Conservation (phyloP, 1,140 invertebrate species). For the Rhagoletis zephyria region DNA sequence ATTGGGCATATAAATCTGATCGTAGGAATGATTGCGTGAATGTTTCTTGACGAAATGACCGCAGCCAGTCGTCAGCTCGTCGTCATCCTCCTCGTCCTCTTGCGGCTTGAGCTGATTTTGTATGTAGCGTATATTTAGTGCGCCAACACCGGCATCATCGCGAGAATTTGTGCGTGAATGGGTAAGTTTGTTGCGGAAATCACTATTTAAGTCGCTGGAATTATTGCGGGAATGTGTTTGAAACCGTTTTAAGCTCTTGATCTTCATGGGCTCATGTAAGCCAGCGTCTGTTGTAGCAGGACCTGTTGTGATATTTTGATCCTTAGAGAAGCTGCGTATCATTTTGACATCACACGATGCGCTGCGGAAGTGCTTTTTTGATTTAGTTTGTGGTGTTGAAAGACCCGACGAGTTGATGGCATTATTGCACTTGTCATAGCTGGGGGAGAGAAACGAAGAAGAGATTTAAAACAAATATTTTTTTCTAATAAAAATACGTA, state of each 20-base stretch:
- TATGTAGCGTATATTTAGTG: conserved; percentile 68
- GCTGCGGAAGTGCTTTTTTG: conserved; percentile 72
- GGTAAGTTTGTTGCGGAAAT: conserved; percentile 65
- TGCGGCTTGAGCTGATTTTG: conserved; percentile 70
- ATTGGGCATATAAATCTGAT: conserved; percentile 73
- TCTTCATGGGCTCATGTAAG: conserved; percentile 62
- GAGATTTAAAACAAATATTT: not conserved
- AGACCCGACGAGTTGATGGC: conserved; percentile 59
- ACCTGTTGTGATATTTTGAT: conserved; percentile 63
- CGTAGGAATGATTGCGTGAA: conserved; percentile 72
- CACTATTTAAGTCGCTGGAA: conserved; percentile 70
- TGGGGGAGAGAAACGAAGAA: conserved; percentile 33
- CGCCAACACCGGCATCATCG: conserved; percentile 64
- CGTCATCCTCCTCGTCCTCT: conserved; percentile 68
- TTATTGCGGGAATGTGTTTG: conserved; percentile 73
- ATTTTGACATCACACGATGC: conserved; percentile 72
- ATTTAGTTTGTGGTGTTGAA: conserved; percentile 67
- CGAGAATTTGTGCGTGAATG: conserved; percentile 67
- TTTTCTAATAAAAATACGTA: conserved; percentile 54
- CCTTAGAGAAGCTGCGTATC: conserved; percentile 70
- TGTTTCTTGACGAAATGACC: conserved; percentile 72
- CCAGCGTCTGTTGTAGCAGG: conserved; percentile 56
- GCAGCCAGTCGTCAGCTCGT: conserved; percentile 68
- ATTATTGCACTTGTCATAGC: conserved; percentile 71
- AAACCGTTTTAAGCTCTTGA: conserved; percentile 69